Evolutionary conservation across 2,888 invertebrate species (phyloP), one percentile per base, ranked within the genome.

Genomic region (Galerucella nymphaeae): DNA sequence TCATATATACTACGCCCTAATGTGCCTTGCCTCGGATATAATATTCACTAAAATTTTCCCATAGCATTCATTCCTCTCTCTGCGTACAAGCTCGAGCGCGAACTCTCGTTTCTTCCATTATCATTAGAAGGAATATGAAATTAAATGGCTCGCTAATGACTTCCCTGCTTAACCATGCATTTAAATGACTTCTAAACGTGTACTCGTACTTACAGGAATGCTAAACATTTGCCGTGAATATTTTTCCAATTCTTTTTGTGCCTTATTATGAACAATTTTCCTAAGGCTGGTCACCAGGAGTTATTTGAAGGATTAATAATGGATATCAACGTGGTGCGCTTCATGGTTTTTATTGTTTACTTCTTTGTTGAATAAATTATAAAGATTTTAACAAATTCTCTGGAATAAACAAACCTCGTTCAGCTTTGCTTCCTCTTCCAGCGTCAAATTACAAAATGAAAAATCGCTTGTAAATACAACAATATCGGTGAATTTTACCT

Each of bases 51-150:
- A n/a, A 38, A 41, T 18, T 62, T 62, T 62, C 20, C 62, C 42
- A 45, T 45, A 62, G 16, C 41, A 62, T 62, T 61, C 38, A 16
- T 30, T 38, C 13, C 59, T 45, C 66, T 62, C 55, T 69, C 14
- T 62, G 16, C 59, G 38, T 53, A n/a, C 53, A 59, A 45, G 48
- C 58, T n/a, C 38, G 61, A 41, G 41, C 61, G 14, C 14, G n/a
- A 61, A 41, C 59, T 68, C 63, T 53, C 70, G 70, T 70, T 73
- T 63, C 67, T 63, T 57, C 67, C 66, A 64, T 73, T 70, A 73
- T 64, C 73, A 73, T 73, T 73, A 73, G 53, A 67, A 41, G 66
- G 73, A 73, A 70, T 70, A 73, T 73, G 73, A 70, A 73, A 73
- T 73, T 70, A 70, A 73, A 73, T 73, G 67, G 70, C 67, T 70